phyloP scores from a whole-genome alignment of 1,140 invertebrate species.

The Drosophila nannoptera region DNA sequence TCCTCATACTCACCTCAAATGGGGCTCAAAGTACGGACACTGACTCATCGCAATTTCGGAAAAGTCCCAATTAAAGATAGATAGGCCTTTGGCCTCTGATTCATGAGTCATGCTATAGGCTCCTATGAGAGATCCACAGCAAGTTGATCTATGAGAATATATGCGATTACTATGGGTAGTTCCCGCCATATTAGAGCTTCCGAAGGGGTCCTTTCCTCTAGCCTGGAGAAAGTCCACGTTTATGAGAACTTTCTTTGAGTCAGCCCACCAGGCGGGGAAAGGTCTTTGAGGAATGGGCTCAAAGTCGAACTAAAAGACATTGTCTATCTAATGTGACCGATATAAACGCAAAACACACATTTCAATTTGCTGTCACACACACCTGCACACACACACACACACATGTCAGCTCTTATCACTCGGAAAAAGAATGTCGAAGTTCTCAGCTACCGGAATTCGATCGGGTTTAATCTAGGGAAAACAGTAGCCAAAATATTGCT shows the following conservation, averaged over 20 bases:
- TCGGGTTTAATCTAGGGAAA: constrained; percentile 58
- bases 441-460: constrained; percentile 64
- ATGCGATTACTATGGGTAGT: too few species aligned
- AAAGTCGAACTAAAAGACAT: neutral
- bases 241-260: neutral
- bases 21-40: constrained; percentile 9
- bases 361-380: constrained; percentile 12
- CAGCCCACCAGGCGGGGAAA: neutral
- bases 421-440: constrained; percentile 23
- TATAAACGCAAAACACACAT: constrained; percentile 14
- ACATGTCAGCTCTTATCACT: constrained; percentile 25
- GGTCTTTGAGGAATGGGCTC: constrained; percentile 12
- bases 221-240: too few species aligned
- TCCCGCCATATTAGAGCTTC: too few species aligned
- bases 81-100: constrained; percentile 21
- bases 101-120: constrained; percentile 19
- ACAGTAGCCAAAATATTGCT: constrained; percentile 68
- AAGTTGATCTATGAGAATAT: neutral
- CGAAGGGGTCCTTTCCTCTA: too few species aligned
- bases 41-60: too few species aligned
- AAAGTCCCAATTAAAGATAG: neutral
- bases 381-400: neutral
- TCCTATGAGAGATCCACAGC: too few species aligned
- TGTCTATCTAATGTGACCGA: constrained; percentile 19
- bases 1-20: neutral